Percentiles rank a stretch among this genome's conserved stretches.
Conservation (phyloP, 2,797 vertebrate species). For the Steatocranus sp. region DNA sequence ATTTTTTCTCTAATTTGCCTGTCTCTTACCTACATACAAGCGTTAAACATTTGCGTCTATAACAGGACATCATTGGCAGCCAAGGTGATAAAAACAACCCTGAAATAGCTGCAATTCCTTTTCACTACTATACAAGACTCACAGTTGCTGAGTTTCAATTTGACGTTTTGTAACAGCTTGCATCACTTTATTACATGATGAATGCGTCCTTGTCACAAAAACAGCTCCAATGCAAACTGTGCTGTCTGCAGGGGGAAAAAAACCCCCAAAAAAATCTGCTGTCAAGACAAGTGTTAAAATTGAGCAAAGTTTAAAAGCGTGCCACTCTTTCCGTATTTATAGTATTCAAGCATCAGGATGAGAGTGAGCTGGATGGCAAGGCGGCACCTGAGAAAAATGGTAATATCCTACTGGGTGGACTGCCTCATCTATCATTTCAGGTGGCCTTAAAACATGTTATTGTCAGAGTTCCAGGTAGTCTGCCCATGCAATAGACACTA, state of each 20-base stretch:
- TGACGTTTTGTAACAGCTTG: slow-evolving; percentile 51
- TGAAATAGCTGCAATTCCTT: slow-evolving; percentile 37
- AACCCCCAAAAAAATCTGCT: slow-evolving; percentile 42
- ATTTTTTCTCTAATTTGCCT: background rate
- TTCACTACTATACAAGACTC: slow-evolving; percentile 15
- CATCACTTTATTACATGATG: slow-evolving; percentile 73
- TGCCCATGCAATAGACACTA: slow-evolving; percentile 4
- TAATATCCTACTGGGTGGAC: slow-evolving; percentile 53
- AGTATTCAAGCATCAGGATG: slow-evolving; percentile 29
- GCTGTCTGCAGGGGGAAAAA: slow-evolving; percentile 18
- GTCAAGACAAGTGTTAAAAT: slow-evolving; percentile 52
- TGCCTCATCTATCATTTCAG: slow-evolving; percentile 59
- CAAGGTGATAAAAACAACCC: slow-evolving; percentile 18
- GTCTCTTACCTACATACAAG: background rate
- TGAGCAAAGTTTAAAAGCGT: slow-evolving; percentile 56
- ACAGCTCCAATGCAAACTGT: slow-evolving; percentile 60
- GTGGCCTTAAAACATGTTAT: slow-evolving; percentile 44
- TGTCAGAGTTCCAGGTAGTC: slow-evolving; percentile 28
- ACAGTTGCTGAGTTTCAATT: slow-evolving; percentile 51
- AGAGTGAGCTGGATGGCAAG: slow-evolving; percentile 17
- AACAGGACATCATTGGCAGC: slow-evolving; percentile 29
- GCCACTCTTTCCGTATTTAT: slow-evolving; percentile 59
- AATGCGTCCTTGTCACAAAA: slow-evolving; percentile 69
- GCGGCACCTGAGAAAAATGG: slow-evolving; percentile 42
- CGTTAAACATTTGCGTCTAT: slow-evolving; percentile 20